A percentile compares a stretch with the other conserved stretches of the same genome.
phyloP scores from a whole-genome alignment of 2,888 invertebrate species.

The Brachycybe producta region DNA sequence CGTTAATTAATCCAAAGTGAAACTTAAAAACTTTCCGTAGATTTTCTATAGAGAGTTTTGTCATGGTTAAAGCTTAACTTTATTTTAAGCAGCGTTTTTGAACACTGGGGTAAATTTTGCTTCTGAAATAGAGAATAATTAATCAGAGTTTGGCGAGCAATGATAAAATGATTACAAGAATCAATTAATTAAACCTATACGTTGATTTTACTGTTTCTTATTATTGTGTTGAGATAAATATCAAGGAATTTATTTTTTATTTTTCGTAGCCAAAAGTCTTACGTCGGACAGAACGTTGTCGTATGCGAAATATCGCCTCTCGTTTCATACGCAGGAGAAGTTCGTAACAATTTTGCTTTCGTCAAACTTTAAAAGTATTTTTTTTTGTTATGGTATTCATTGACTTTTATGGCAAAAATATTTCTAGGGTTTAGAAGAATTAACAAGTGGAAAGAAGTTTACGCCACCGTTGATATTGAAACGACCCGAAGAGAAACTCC shows the following conservation, averaged over 20 bases:
- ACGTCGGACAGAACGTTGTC: constrained; percentile 31
- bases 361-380: background rate
- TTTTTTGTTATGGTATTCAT: background rate
- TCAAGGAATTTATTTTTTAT: constrained; percentile 5
- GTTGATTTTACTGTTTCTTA: too few relatives aligned
- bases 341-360: constrained; percentile 22
- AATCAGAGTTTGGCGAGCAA: background rate
- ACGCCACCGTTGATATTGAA: constrained; percentile 48
- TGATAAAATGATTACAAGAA: background rate
- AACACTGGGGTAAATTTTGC: too few relatives aligned
- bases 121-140: too few relatives aligned
- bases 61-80: too few relatives aligned
- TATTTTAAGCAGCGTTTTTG: too few relatives aligned
- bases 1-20: too few relatives aligned
- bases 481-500: constrained; percentile 13
- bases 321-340: constrained; percentile 79
- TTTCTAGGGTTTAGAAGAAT: constrained; percentile 45
- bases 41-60: too few relatives aligned
- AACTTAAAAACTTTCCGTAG: too few relatives aligned
- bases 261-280: constrained; percentile 33
- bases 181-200: too few relatives aligned
- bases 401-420: background rate
- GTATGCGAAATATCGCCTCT: constrained; percentile 83
- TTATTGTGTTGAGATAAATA: too few relatives aligned
- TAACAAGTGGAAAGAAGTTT: constrained; percentile 53